Evolutionary conservation across 2,113 vertebrate species (phyloP), one percentile per base, ranked within the genome.

Genomic region (Thunnus maccoyii): DNA sequence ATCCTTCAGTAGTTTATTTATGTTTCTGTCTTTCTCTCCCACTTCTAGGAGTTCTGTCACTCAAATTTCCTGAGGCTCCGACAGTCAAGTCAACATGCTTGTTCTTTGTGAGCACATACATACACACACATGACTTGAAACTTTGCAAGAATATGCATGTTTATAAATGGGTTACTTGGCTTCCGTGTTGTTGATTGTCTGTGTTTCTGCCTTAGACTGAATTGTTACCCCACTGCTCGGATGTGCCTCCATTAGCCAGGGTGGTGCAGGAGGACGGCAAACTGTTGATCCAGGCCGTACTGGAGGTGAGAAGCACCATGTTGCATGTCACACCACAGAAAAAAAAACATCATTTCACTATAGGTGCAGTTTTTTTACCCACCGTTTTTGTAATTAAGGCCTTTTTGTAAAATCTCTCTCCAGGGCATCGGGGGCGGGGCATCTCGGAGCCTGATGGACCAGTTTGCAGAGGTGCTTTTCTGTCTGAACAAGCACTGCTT

Each of bases 401-500:
- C 62, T 67, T 71, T 22, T 25, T 69, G 76, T 81, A 56, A 54
- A 71, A 50, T 17, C 0, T 56, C 30, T 76, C 54, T 84, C 14
- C 89, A 99, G 98, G 98, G 97, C 3, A 93, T 99, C 0, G 98
- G 98, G 0, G 98, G 98, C 70, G 97, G 98, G 84, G 97, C 97
- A 2, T 98, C 98, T 71, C 97, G 98, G 81, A 97, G 95, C 92
- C 95, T 99, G 86, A 99, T 99, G 98, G 98, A 99, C 90, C 97
- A 97, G 92, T 99, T 99, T 10, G 97, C 98, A 2, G 98, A 99
- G 86, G 97, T 99, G 90, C 94, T 99, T 41, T 99, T 99, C 85
- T 94, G 94, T 80, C 94, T 99, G 90, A 99, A 99, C 93, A 99
- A 99, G 91, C 96, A 99, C 94, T 99, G 98, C 94, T 98, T 98